Evolutionary conservation across 2,888 invertebrate species (phyloP), one percentile per base, ranked within the genome.

Genomic region (Epistrophe eligans): DNA sequence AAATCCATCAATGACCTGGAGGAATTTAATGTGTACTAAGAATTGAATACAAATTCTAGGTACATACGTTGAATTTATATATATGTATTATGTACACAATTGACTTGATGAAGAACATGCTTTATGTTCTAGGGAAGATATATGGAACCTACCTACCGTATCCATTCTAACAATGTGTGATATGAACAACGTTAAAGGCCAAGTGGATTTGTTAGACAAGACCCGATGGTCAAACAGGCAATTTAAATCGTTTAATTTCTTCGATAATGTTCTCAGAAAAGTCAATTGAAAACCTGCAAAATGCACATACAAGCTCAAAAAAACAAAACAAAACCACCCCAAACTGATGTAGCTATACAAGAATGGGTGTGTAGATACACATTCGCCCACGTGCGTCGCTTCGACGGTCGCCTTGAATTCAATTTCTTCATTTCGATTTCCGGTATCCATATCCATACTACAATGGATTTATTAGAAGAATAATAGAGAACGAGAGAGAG

Each of bases 1-100:
- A 80, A 80, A 80, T 80, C 60, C 38, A 70, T 74, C 67, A 80
- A 70, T 70, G 43, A 57, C 58, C 60, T 35, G 19, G 17, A 67
- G 50, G 40, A 52, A 55, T 45, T 35, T 13, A 38, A 60, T 55
- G 55, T 55, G 55, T 58, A 11, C 58, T 17, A 32, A 32, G 57
- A 9, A 77, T 60, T 28, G 71, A 71, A 52, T 77, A 66, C 45
- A 70, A 79, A 79, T 64, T 79, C 40, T 58, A 35, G 3, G 17
- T 48, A 58, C 7, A 3, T 13, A 45, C 0, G 17, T 50, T 11
- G 2, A 24, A 24, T 40, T 13, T 19, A 0, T 24, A 15, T 24
- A 24, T 24, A 24, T 24, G 13, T 55, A 38, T 8, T 24, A 24
- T 24, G 13, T 55, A 38, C 13, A 24, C 24, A 43, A 58, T 58